Base-by-base conservation (phyloP, 2,888 invertebrate genomes). In the Ichneumoninae sp. region DNA sequence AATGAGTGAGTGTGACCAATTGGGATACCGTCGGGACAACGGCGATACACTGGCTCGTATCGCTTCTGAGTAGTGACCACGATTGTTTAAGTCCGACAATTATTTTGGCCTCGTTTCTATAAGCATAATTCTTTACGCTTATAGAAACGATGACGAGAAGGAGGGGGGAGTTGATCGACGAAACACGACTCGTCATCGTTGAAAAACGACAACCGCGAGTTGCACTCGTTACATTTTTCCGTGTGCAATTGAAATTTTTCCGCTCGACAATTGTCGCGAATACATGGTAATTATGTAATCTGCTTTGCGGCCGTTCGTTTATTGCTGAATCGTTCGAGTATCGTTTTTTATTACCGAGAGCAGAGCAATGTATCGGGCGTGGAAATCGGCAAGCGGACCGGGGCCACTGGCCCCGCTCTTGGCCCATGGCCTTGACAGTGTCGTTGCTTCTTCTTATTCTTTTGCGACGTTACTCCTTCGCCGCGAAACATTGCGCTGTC, bases 371-470 rank as follows among this genome's bases (percentile, higher is more conserved):
- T 40, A 50, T 47, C 54, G 52, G 47, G n/a, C 63, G 65, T 76
- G 50, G 4, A 33, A 74, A 68, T 16, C 40, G 19, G 82, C 36
- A 60, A 33, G 57, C 16, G 66, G 44, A 71, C 60, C 16, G 83
- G 76, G 85, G 85, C 85, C 85, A 85, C 80, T 85, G 85, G 85
- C 85, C 85, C 68, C 80, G 76, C 44, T 54, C 83, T 80, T 80
- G 76, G 85, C 63, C 80, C 83, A 77, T 85, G 85, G 80, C 85
- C 85, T 85, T 85, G 83, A 74, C 83, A 73, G 76, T 80, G 76
- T 82, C 85, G 68, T 73, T 76, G 54, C 44, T 74, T 54, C 69
- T 74, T 63, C 73, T 70, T 65, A 36, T 19, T 66, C 66, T 22
- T 10, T 16, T 30, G 13, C 7, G 3, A 8, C 30, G 1, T 4